Percentiles rank a stretch among this genome's conserved stretches.
Conservation (phyloP, 37 sponge, comb jelly and placozoan genomes). For the Haliclona indistincta region DNA sequence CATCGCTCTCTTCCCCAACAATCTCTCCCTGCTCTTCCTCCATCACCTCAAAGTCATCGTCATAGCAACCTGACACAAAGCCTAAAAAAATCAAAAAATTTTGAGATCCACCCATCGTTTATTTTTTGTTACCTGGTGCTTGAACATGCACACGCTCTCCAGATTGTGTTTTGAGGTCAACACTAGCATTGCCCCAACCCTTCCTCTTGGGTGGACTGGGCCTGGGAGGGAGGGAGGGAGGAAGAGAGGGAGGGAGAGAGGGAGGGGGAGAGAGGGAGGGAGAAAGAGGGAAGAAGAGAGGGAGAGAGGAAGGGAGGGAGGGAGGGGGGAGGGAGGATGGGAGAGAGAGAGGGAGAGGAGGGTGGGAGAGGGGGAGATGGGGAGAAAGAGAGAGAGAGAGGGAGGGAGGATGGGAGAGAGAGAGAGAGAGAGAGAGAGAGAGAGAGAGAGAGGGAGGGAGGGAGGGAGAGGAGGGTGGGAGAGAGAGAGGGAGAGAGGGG, state of each 20-base stretch:
- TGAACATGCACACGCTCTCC: slow-evolving; percentile 59
- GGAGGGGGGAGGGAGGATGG: neutral
- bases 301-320: neutral
- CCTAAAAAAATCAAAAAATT: slow-evolving; percentile 10
- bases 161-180: slow-evolving; percentile 58
- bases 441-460: neutral
- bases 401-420: neutral
- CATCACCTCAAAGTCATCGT: slow-evolving; percentile 76
- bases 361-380: no score
- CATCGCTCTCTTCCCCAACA: no score
- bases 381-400: neutral
- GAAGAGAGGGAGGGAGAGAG: neutral
- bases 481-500: slow-evolving; percentile 1
- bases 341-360: neutral
- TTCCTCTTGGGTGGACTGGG: neutral
- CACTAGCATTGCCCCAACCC: slow-evolving; percentile 5
- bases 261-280: neutral
- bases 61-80: slow-evolving; percentile 70
- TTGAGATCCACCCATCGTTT: neutral
- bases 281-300: neutral
- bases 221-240: neutral
- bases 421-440: neutral
- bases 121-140: slow-evolving; percentile 50
- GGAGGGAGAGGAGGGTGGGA: neutral
- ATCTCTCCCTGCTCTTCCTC: slow-evolving; percentile 1